A percentile compares a stretch with the other conserved stretches of the same genome.
Evolutionary conservation across 2,888 invertebrate genomes (phyloP).

Genomic region (Heliconius erato): DNA sequence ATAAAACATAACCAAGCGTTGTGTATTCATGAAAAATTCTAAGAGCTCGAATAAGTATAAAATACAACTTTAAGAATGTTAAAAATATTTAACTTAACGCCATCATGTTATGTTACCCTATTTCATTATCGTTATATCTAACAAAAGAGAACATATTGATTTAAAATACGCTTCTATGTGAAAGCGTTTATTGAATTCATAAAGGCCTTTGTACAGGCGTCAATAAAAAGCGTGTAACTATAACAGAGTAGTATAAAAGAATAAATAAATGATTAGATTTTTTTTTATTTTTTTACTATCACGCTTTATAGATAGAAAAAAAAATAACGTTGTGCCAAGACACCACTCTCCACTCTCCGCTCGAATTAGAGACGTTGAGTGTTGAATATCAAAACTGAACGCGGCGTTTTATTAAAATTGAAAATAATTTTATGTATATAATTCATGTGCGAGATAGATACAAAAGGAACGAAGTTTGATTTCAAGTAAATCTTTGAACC

Average conservation of each 20-base stretch:
- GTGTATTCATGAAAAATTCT: too few species aligned
- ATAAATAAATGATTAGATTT: background rate
- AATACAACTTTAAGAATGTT: background rate
- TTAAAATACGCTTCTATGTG: background rate
- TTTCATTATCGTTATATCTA: background rate
- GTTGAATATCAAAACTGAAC: background rate
- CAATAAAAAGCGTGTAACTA: background rate
- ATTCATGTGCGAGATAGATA: background rate
- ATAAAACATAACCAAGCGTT: too few species aligned
- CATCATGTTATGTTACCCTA: background rate
- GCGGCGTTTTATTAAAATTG: background rate
- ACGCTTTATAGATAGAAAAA: background rate
- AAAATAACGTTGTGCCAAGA: background rate
- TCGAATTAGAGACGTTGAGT: background rate
- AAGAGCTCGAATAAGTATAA: too few species aligned
- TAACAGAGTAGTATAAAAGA: background rate
- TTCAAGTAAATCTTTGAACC: background rate
- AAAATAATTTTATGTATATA: background rate
- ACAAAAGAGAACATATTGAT: constrained; percentile 21
- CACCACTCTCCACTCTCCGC: background rate
- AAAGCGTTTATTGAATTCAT: constrained; percentile 11
- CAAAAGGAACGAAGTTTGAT: background rate
- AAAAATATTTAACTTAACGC: background rate
- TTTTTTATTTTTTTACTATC: background rate
- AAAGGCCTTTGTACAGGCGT: constrained; percentile 2